Evolutionary conservation across 2,888 invertebrate genomes (phyloP), one percentile per base, ranked within the genome.

Genomic region (Caradrina clavipalpis): DNA sequence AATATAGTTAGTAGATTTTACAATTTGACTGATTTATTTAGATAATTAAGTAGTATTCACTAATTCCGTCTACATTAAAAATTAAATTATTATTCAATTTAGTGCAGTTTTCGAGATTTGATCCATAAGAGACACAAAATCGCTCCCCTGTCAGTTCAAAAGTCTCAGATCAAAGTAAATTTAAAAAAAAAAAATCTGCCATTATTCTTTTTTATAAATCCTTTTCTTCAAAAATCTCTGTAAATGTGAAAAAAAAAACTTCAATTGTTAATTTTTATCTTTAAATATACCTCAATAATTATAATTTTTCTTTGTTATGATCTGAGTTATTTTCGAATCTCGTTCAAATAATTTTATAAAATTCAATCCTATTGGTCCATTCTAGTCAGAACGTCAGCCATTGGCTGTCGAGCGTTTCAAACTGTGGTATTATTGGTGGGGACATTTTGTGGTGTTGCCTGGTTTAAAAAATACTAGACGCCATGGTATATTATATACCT

Each of bases 351-450:
- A 10, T 35, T 35, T 35, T 35, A 58, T 72, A 70, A 54, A 66
- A 31, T 75, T 78, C 69, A 73, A 67, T 56, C 53, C 55, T 15
- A 66, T 63, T 73, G 51, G 62, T 69, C 42, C 68, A 63, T 74
- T 80, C 76, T 82, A 82, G 78, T 78, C 81, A 81, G 78, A 68
- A 61, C 72, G 31, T 55, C 69, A 66, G 75, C 64, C 11, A 13
- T 17, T 4, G 58, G 59, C 60, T 68, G 81, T 67, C 69, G 72
- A 22, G 67, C 13, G 73, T 84, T 76, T 85, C 88, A 90, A 90
- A 87, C 90, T 90, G 91, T 89, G 89, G 88, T 89, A 73, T 73
- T 63, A 69, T 69, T 75, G 77, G 63, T 51, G 74, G 75, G 73
- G 75, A 61, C 67, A 80, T 59, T 66, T 42, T 77, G 74, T 50